Conservation (phyloP, 2,113 vertebrate genomes). For the Dromaius novaehollandiae region DNA sequence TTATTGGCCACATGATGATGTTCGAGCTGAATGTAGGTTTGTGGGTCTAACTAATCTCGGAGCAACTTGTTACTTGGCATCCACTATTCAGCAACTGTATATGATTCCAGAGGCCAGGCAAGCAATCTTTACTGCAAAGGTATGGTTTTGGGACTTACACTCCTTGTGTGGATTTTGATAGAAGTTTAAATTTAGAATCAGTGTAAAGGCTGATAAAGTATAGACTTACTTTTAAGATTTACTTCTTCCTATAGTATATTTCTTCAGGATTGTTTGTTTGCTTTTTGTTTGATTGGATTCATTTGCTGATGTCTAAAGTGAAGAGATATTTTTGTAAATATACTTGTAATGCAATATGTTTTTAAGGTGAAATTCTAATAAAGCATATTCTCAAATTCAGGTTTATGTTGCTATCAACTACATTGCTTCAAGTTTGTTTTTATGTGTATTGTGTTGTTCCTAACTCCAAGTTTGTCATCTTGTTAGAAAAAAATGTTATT, state of each 20-base stretch:
- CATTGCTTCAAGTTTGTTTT: not conserved
- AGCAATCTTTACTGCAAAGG: conserved; percentile 98
- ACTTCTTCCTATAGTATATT: not conserved
- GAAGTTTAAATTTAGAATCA: not conserved
- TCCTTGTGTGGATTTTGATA: not conserved
- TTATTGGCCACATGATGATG: conserved; percentile 98
- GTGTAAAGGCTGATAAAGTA: not conserved
- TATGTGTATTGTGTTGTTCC: not conserved
- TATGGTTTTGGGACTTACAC: conserved; percentile 16
- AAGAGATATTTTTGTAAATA: not conserved
- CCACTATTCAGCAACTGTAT: conserved; percentile 98
- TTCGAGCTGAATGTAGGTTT: conserved; percentile 95
- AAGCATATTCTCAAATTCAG: not conserved
- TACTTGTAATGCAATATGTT: not conserved
- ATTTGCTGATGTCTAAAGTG: not conserved
- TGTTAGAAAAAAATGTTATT: not conserved
- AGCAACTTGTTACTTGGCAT: conserved; percentile 97
- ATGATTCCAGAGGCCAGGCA: conserved; percentile 99
- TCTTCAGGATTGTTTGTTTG: not conserved
- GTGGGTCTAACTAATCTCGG: conserved; percentile 97
- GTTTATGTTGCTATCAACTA: not conserved
- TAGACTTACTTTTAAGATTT: not conserved
- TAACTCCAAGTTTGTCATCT: not conserved
- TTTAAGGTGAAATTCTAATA: not conserved
- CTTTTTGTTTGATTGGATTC: not conserved